Evolutionary conservation across 1,140 invertebrate species (phyloP).

Genomic region (Tetragnatha versicolor): DNA sequence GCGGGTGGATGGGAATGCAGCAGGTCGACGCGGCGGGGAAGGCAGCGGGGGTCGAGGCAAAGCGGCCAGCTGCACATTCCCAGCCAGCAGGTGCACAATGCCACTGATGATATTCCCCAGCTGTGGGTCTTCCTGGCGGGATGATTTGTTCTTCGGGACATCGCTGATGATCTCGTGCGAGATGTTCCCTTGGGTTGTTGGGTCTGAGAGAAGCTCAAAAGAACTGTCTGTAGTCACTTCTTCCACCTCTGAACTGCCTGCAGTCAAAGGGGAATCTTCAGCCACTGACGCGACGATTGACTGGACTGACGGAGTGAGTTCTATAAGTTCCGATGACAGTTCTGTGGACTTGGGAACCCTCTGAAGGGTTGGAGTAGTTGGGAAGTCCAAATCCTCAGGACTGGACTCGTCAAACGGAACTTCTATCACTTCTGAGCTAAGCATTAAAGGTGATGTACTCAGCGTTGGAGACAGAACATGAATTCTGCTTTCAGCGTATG

Average conservation of each 20-base stretch:
- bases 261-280: slow-evolving; percentile 18
- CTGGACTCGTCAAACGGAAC: neutral
- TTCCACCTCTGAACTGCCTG: slow-evolving; percentile 13
- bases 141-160: slow-evolving; percentile 22
- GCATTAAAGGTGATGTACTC: neutral
- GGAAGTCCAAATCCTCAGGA: too few species aligned
- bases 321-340: too few species aligned
- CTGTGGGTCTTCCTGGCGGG: slow-evolving; percentile 49
- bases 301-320: too few species aligned
- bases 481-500: slow-evolving; percentile 6
- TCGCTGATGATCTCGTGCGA: slow-evolving; percentile 24
- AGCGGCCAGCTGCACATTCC: slow-evolving; percentile 76
- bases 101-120: slow-evolving; percentile 84
- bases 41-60: slow-evolving; percentile 58
- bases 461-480: neutral
- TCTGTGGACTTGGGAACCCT: too few species aligned
- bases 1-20: slow-evolving; percentile 63
- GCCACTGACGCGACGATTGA: too few species aligned
- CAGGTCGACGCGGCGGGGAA: slow-evolving; percentile 61
- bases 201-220: neutral
- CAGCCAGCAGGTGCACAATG: slow-evolving; percentile 86
- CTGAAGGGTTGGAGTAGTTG: too few species aligned
- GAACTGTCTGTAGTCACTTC: neutral
- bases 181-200: neutral
- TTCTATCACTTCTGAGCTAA: neutral